Conservation (phyloP, 2,113 vertebrate species). For the Chlorodrepanis virens region DNA sequence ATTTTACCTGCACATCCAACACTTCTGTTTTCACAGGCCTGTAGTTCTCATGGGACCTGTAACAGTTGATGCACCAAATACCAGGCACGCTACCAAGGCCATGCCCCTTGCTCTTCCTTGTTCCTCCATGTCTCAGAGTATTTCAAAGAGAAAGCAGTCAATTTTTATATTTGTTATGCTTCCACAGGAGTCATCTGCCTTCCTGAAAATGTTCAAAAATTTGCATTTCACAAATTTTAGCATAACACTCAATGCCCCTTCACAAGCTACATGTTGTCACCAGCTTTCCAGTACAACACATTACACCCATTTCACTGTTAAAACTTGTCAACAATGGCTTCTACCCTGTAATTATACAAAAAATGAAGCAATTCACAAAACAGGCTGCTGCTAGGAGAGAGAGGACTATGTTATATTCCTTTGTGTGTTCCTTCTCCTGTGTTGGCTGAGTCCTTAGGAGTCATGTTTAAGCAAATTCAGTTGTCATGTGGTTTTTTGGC, state of each 20-base stretch:
- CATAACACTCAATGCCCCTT: background rate
- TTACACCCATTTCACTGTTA: background rate
- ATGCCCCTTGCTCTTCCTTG: background rate
- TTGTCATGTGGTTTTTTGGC: background rate
- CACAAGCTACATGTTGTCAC: background rate
- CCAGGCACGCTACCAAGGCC: background rate
- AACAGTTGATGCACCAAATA: background rate
- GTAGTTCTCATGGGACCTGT: background rate
- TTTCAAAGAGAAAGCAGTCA: background rate
- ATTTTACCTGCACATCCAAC: background rate
- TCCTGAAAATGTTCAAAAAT: background rate
- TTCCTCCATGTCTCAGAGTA: background rate
- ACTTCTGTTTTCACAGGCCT: background rate
- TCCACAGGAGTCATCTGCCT: background rate
- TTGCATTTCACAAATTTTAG: background rate
- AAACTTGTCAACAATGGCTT: background rate
- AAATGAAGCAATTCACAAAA: background rate
- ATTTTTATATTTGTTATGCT: background rate
- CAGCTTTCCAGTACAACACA: background rate
- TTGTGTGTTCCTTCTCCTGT: accelerated
- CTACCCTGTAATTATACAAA: background rate
- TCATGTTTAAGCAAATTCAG: background rate
- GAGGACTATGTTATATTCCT: accelerated
- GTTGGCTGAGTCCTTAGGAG: background rate
- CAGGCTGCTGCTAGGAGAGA: background rate